These are phyloP conservation scores for Ivindomyrus marchei DNA, from an alignment of 2,113 vertebrate genomes.

Conservation along the genomic window DNA sequence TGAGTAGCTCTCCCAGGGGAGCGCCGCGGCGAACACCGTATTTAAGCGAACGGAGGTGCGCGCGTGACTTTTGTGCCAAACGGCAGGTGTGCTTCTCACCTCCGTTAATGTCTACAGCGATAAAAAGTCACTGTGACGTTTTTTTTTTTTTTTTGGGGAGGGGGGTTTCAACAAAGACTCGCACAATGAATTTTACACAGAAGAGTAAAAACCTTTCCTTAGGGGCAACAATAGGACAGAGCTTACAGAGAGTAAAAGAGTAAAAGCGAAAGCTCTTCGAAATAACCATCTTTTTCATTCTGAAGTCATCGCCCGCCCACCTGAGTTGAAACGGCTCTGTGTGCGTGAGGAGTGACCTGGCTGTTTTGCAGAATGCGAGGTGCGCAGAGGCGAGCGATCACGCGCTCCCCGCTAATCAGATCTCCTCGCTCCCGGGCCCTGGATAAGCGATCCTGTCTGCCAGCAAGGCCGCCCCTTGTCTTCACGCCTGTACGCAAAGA, in stretches of 20 bases:
- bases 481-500: background rate
- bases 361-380: conserved; percentile 8
- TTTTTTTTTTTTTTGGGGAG: background rate
- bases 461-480: background rate
- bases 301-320: background rate
- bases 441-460: background rate
- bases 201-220: background rate
- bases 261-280: background rate
- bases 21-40: background rate
- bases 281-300: background rate
- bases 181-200: background rate
- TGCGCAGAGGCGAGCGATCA: conserved; percentile 26
- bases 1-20: conserved; percentile 60
- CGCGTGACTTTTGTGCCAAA: background rate
- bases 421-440: background rate
- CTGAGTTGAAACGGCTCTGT: background rate
- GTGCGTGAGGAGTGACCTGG: conserved; percentile 9
- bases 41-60: background rate
- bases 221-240: background rate
- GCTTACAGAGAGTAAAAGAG: background rate
- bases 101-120: background rate
- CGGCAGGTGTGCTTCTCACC: background rate
- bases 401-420: background rate
- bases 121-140: background rate
- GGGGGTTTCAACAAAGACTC: background rate